A percentile compares a stretch with the other conserved stretches of the same genome.
Conservation (phyloP, 2,113 vertebrate genomes). For the Madoqua kirkii region DNA sequence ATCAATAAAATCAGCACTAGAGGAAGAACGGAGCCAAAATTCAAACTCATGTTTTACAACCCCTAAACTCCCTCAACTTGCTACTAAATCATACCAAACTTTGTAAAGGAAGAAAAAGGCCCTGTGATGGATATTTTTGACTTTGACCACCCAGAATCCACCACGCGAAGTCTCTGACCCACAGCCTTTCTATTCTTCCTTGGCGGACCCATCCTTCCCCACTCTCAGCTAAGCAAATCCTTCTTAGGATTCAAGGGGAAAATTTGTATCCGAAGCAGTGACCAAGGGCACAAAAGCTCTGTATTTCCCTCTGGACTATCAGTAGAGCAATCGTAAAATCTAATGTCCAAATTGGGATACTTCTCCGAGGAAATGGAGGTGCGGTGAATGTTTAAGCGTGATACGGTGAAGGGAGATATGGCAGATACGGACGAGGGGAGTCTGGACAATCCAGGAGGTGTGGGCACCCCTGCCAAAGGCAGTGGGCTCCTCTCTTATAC, state of each 20-base stretch:
- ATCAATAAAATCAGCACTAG: background rate
- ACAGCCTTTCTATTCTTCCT: background rate
- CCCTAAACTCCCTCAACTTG: background rate
- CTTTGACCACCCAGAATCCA: constrained; percentile 9
- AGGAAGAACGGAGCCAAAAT: background rate
- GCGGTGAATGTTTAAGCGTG: background rate
- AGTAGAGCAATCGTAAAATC: background rate
- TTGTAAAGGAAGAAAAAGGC: background rate
- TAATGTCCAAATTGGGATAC: background rate
- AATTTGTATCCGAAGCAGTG: background rate
- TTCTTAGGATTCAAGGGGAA: background rate
- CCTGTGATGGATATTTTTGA: background rate
- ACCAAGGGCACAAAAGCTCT: background rate
- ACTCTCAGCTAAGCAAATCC: background rate
- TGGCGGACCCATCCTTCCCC: background rate
- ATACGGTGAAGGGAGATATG: background rate
- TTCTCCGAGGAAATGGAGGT: background rate
- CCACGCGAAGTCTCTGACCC: background rate
- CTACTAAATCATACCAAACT: background rate
- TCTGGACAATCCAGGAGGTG: background rate
- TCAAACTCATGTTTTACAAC: background rate
- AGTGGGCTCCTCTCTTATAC: background rate
- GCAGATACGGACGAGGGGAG: background rate
- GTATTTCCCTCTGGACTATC: background rate
- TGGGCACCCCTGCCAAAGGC: background rate